Evolutionary conservation across 2,797 vertebrate species (phyloP), one percentile per base, ranked within the genome.

Genomic region (Semaprochilodus insignis): DNA sequence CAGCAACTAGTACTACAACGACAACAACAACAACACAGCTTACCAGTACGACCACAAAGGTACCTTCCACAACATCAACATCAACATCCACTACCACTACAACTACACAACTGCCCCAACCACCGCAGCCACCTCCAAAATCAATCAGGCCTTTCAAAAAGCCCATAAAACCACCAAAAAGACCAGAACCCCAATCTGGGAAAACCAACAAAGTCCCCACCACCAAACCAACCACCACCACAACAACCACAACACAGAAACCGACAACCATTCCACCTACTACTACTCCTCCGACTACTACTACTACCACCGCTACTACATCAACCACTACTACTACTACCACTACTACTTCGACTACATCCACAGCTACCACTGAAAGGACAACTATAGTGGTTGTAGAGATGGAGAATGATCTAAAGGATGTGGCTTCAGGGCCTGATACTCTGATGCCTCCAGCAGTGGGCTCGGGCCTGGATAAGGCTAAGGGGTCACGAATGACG

Each of bases 131-230:
- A 17, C n/a, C 76, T 0, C 85, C 40, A 70, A 90, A 80, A 85
- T 86, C 70, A 17, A 67, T 83, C 87, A 91, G 81, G 4, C 57
- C 83, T 21, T 85, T 6, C 78, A 94, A 88, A 85, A 94, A 93
- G 76, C 90, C 76, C 81, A 91, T 88, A 73, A 93, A 92, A 87
- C 51, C 80, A 0, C 1, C 57, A 25, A 94, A 91, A 88, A 92
- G 91, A 74, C 80, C 71, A 7, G 93, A 91, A 78, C 44, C 82
- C 27, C 93, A 91, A 72, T 67, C 87, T 59, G 71, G 76, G 48
- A 66, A 2, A 74, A 40, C 70, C 34, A 75, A 25, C 21, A 66
- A 83, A 70, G 59, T 80, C 85, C 78, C 62, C 69, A 74, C 66
- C 71, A 77, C 85, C 3, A 73, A 86, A 34, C 74, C 76, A 0